Evolutionary conservation across 2,888 invertebrate genomes (phyloP).

Genomic region (Aradus depressus): DNA sequence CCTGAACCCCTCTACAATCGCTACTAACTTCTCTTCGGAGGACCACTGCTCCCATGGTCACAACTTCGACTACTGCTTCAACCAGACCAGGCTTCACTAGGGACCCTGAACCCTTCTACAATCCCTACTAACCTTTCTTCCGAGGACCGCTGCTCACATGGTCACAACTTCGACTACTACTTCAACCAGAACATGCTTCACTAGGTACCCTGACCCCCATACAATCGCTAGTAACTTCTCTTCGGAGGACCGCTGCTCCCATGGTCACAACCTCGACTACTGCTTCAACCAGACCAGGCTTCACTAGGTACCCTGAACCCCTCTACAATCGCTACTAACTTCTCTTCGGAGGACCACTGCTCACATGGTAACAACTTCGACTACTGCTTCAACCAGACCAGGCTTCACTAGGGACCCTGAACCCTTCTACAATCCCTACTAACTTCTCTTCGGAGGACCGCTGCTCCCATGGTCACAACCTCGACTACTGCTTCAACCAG

Average conservation of each 20-base stretch:
- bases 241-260: conserved; percentile 43
- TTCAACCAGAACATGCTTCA: no score
- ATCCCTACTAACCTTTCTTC: conserved; percentile 32
- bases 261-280: conserved; percentile 51
- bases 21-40: conserved; percentile 34
- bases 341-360: conserved; percentile 41
- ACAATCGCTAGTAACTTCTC: no score
- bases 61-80: conserved; percentile 49
- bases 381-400: conserved; percentile 50
- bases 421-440: conserved; percentile 35
- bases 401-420: no score
- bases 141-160: conserved; percentile 47
- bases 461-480: conserved; percentile 53
- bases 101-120: no score
- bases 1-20: no score
- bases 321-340: conserved; percentile 30
- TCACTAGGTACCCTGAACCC: no score
- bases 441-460: conserved; percentile 34
- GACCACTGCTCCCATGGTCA: conserved; percentile 50
- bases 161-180: conserved; percentile 51
- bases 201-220: no score
- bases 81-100: no score
- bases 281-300: conserved; percentile 39
- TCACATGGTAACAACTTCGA: conserved; percentile 51
- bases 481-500: conserved; percentile 45